These are phyloP conservation scores for Pachypsylla venusta DNA, from an alignment of 1,140 invertebrate species.

Conservation along the genomic window DNA sequence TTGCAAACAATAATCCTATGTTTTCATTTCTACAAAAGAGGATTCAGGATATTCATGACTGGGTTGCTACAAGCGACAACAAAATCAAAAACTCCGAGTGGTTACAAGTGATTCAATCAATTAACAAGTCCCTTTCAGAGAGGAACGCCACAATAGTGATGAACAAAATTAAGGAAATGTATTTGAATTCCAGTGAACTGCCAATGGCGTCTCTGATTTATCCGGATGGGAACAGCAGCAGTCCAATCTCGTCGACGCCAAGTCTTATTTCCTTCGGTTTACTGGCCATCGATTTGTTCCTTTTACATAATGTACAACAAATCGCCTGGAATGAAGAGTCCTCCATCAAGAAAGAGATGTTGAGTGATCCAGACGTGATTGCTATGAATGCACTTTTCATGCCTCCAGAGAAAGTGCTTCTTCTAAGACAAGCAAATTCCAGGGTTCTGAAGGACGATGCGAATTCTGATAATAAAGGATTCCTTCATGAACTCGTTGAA, in stretches of 20 bases:
- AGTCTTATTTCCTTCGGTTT: constrained; percentile 39
- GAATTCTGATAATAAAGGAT: constrained; percentile 20
- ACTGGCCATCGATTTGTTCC: constrained; percentile 39
- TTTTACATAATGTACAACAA: constrained; percentile 41
- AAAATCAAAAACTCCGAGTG: constrained; percentile 22
- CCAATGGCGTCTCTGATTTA: constrained; percentile 30
- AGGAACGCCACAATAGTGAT: constrained; percentile 34
- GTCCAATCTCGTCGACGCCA: constrained; percentile 19
- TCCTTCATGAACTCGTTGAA: constrained; percentile 35
- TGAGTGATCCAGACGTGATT: constrained; percentile 38
- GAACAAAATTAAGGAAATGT: constrained; percentile 34
- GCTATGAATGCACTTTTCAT: constrained; percentile 39
- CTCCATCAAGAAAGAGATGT: constrained; percentile 30
- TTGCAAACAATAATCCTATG: constrained; percentile 18
- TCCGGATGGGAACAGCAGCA: constrained; percentile 26
- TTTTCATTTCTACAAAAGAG: constrained; percentile 27
- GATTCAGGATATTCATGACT: constrained; percentile 36
- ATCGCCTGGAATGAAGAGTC: constrained; percentile 38
- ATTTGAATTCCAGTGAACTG: constrained; percentile 29
- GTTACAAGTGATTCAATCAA: constrained; percentile 24
- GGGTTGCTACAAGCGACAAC: constrained; percentile 31
- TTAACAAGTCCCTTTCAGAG: constrained; percentile 34
- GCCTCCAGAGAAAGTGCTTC: constrained; percentile 33
- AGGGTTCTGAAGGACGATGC: constrained; percentile 16
- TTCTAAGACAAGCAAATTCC: constrained; percentile 19